A percentile compares a stretch with the other conserved stretches of the same genome.
These are phyloP conservation scores for Rotaria sp. DNA, from an alignment of 2,888 invertebrate species.

Conservation along the genomic window DNA sequence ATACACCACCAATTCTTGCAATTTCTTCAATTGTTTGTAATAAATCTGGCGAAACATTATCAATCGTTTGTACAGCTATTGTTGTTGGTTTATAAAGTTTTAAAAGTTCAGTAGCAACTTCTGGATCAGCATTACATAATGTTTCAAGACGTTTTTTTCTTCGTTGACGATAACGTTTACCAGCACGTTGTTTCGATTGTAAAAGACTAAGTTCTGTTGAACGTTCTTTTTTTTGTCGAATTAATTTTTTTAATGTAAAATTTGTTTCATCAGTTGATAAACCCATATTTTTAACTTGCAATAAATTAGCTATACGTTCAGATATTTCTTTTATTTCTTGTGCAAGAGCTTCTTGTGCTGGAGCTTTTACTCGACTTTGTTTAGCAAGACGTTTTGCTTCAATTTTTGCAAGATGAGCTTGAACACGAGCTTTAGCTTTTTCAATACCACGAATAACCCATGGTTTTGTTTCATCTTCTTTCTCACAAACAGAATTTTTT, in stretches of 20 bases:
- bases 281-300: constrained; percentile 27
- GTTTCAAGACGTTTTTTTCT: background rate
- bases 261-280: constrained; percentile 16
- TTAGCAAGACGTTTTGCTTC: background rate
- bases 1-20: background rate
- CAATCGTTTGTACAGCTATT: background rate
- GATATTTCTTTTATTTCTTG: background rate
- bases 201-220: background rate
- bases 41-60: background rate
- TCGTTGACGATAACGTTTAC: background rate
- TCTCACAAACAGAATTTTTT: background rate
- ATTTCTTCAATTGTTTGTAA: constrained; percentile 8
- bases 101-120: background rate
- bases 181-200: constrained; percentile 1
- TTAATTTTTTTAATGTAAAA: background rate
- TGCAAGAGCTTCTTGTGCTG: background rate
- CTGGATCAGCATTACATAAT: background rate
- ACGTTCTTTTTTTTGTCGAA: background rate
- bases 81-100: background rate
- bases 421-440: background rate
- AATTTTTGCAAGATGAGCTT: background rate
- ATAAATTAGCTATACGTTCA: background rate
- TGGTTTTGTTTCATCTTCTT: background rate
- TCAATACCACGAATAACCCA: background rate
- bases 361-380: background rate